A percentile compares a stretch with the other conserved stretches of the same genome.
phyloP scores from a whole-genome alignment of 2,113 vertebrate genomes.

The Xyliphius kryptos region DNA sequence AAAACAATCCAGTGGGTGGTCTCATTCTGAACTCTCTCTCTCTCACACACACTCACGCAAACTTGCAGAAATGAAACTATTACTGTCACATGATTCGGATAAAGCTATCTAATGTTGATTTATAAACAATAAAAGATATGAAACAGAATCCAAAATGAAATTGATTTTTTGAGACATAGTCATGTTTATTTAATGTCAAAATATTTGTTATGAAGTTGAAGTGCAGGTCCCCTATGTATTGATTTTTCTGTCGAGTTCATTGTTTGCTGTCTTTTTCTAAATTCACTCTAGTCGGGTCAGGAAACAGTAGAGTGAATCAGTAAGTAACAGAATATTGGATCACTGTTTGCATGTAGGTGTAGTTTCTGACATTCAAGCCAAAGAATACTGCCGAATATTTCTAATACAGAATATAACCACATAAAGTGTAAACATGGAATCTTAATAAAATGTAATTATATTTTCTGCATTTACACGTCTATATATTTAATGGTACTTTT shows the following conservation, averaged over 20 bases:
- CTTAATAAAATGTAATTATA: no score
- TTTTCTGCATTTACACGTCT: no score
- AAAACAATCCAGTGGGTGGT: slow-evolving; percentile 11
- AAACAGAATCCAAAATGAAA: not conserved
- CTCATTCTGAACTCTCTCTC: no score
- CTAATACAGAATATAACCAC: no score
- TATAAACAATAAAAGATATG: not conserved
- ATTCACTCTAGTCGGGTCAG: not conserved
- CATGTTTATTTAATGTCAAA: slow-evolving; percentile 1
- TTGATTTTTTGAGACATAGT: not conserved
- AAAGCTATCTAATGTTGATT: not conserved
- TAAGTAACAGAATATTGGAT: slow-evolving; percentile 4
- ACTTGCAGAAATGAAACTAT: not conserved
- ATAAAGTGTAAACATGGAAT: no score
- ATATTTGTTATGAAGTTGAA: slow-evolving; percentile 3
- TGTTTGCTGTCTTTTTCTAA: not conserved
- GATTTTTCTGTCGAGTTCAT: not conserved
- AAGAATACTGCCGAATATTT: slow-evolving; percentile 17
- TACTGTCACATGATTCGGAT: not conserved
- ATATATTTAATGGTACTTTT: no score
- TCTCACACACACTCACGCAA: not conserved
- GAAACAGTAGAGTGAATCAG: slow-evolving; percentile 3
- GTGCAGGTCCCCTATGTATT: not conserved
- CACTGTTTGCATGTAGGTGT: slow-evolving; percentile 14
- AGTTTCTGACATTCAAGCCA: slow-evolving; percentile 30